A percentile compares a stretch with the other conserved stretches of the same genome.
These are phyloP conservation scores for Gymnarchus niloticus DNA, from an alignment of 2,113 vertebrate genomes.

Conservation along the genomic window DNA sequence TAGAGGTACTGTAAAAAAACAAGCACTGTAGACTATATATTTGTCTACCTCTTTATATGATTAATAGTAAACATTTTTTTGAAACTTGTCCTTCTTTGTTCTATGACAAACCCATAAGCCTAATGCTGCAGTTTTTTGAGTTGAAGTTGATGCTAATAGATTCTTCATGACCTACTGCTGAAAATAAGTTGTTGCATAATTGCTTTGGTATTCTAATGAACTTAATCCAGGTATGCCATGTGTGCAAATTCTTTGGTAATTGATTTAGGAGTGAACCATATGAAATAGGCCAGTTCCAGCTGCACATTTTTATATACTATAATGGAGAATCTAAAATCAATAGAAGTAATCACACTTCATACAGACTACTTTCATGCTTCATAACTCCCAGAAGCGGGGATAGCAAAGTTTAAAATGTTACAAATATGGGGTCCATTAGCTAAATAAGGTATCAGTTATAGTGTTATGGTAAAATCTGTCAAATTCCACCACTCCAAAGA, in stretches of 20 bases:
- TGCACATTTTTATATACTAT: background rate
- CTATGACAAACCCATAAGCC: background rate
- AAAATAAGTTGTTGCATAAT: background rate
- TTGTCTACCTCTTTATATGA: background rate
- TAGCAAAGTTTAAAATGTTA: background rate
- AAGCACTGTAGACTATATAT: constrained; percentile 16
- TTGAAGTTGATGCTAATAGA: background rate
- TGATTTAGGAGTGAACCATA: background rate
- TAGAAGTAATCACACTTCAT: background rate
- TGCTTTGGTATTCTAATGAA: background rate
- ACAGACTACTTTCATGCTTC: background rate
- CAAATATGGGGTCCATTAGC: background rate
- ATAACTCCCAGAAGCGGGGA: background rate
- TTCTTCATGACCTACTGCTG: background rate
- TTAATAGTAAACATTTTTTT: background rate
- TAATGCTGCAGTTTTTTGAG: background rate
- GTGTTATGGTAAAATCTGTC: background rate
- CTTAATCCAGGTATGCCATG: background rate
- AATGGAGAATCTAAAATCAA: background rate
- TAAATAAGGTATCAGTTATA: background rate
- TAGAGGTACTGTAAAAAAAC: background rate
- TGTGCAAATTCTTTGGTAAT: background rate
- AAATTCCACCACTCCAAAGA: background rate
- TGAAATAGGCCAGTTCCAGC: background rate
- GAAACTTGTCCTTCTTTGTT: background rate